Evolutionary conservation across 2,113 vertebrate species (phyloP), one percentile per base, ranked within the genome.

Genomic region (Antennarius striatus): DNA sequence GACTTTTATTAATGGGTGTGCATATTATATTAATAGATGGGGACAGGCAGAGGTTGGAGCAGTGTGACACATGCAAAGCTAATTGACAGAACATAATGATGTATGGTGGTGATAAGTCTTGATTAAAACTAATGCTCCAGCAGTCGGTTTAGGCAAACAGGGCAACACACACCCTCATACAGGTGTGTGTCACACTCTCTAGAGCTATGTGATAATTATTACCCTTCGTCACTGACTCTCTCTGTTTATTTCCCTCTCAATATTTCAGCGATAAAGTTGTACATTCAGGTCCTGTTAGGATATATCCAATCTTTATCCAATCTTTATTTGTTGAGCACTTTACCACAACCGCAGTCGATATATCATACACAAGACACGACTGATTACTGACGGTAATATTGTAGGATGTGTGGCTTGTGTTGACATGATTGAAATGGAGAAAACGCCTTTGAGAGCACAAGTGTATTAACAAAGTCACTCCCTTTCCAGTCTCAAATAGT

Each of bases 1-100:
- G 43, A 66, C 56, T 58, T 45, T 77, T 66, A 67, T 75, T 77
- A 81, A 85, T 75, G 75, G 79, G 51, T 29, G 10, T 17, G 58
- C 45, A 16, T 39, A 16, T 55, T 70, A 40, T 74, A 71, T 51
- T 58, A 65, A 77, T 63, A 16, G 70, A 67, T 22, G 28, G 47
- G 56, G 59, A 78, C 60, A 82, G 65, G 71, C 65, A 52, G 56
- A 61, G 62, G 74, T 52, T 66, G 63, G 77, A 72, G 52, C 29
- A 45, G 57, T 11, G 45, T 50, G 22, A 5, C 0, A 59, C 15
- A 46, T 71, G 56, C 57, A 43, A 59, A 63, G 11, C 52, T 75
- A 36, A 36, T 36, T 36, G 32, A 36, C 32, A 36, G 32, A 36
- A 36, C 83, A 82, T 63, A 47, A 42, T 63, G 71, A 78, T 73